Base-by-base conservation (phyloP, 2,797 vertebrate genomes). In the Erithacus rubecula region DNA sequence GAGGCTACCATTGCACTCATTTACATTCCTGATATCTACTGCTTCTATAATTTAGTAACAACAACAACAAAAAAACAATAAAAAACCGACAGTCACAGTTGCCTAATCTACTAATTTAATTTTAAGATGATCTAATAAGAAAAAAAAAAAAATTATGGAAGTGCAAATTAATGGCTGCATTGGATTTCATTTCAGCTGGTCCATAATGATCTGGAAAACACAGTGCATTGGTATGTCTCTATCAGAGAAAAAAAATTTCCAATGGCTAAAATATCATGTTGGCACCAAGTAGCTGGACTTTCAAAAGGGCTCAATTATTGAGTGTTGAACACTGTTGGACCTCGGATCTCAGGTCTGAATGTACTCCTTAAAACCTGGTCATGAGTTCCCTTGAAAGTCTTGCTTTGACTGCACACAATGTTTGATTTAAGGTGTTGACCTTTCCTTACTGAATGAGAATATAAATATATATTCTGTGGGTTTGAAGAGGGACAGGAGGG, bases 391-490 rank as follows among this genome's bases (percentile, higher is more conserved):
- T 87, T 83, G 34, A 62, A 85, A 93, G 15, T 78, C 64, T 82
- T 41, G 52, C 52, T 90, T 87, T 92, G 86, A 70, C 58, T 89
- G 49, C 71, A 76, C 21, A 55, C 58, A 17, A 80, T 53, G 39
- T 87, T 94, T 94, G 76, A 90, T 93, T 75, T 78, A 89, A 90
- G 43, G 68, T 65, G 51, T 90, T 90, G 71, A 91, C 68, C 83
- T 91, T 94, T 83, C 32, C 62, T 47, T 77, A 52, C 72, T 79
- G 81, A 94, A 65, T 76, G 39, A 71, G 70, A 94, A 76, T 51
- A 95, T 89, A 41, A 69, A 32, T 59, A 27, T 20, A 72, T 87
- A 60, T 84, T 85, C 82, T 90, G 82, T 65, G 91, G 72, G 72
- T 94, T 87, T 91, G 71, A 91, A 95, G 46, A 89, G 58, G 36